These are phyloP conservation scores for Phallusia fumigata DNA, from an alignment of 23 tunicate species.

Conservation along the genomic window DNA sequence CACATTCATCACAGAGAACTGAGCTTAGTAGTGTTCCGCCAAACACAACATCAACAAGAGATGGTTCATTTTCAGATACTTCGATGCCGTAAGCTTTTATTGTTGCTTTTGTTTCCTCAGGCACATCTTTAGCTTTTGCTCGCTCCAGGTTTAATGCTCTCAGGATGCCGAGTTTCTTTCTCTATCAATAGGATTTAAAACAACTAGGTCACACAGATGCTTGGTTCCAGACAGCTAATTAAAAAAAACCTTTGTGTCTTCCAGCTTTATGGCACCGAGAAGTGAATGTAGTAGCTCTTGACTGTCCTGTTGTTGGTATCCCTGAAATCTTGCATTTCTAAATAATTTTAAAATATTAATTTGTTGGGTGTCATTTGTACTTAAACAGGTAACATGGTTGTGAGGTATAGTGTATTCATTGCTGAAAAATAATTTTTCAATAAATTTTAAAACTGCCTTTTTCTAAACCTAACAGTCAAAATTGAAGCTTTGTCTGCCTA, in stretches of 20 bases:
- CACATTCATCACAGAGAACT: constrained; percentile 79
- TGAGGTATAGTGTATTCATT: no score
- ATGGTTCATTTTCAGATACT: constrained; percentile 29
- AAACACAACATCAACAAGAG: constrained; percentile 51
- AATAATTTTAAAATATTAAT: neutral
- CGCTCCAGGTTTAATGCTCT: constrained; percentile 29
- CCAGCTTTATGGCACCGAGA: constrained; percentile 46
- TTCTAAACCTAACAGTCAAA: no score
- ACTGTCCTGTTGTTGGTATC: constrained; percentile 87
- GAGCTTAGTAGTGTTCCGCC: constrained; percentile 62
- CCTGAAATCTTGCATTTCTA: constrained; percentile 64
- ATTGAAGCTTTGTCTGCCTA: no score
- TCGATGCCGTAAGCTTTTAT: constrained; percentile 49
- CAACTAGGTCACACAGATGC: neutral
- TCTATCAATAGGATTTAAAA: constrained; percentile 9
- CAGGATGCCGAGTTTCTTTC: constrained; percentile 68
- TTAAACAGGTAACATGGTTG: no score
- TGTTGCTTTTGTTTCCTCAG: constrained; percentile 30
- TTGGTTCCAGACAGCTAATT: neutral
- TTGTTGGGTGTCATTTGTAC: neutral
- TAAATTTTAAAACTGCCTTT: no score
- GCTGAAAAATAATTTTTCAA: no score
- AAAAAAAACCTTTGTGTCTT: constrained; percentile 56
- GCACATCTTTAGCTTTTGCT: constrained; percentile 37
- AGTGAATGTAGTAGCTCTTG: constrained; percentile 78